phyloP scores from a whole-genome alignment of 2,888 invertebrate species.

The Nebria brevicollis region DNA sequence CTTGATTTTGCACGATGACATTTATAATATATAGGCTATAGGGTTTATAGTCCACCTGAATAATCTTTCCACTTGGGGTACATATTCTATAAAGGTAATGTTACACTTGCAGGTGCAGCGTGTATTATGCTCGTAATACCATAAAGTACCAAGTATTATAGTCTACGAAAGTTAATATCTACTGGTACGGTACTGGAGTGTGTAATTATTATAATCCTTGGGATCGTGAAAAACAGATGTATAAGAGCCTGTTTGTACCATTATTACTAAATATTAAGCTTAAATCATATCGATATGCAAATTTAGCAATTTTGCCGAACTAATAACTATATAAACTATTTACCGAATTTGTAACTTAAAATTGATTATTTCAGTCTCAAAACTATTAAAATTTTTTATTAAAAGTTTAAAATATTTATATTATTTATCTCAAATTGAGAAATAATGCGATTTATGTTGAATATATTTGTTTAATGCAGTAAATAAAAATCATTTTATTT shows the following conservation, averaged over 20 bases:
- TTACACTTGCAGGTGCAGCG: neutral
- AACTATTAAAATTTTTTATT: no score
- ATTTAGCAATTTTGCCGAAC: no score
- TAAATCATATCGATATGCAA: neutral
- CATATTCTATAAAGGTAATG: neutral
- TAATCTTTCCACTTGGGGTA: neutral
- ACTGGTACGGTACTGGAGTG: neutral
- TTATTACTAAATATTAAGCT: neutral
- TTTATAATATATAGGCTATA: constrained; percentile 39
- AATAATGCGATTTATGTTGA: no score
- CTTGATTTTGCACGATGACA: constrained; percentile 38
- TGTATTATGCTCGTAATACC: neutral
- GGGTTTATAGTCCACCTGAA: neutral
- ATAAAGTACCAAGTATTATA: neutral
- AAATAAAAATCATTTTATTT: neutral
- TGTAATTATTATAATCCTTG: neutral
- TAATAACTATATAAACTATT: no score
- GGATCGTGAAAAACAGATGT: neutral
- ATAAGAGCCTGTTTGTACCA: neutral
- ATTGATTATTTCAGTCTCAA: no score
- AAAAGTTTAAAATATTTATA: no score
- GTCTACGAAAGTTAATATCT: neutral
- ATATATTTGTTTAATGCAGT: no score
- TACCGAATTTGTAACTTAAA: no score
- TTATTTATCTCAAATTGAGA: no score